Conservation (phyloP, 2,113 vertebrate genomes). For the Xenus cinereus region DNA sequence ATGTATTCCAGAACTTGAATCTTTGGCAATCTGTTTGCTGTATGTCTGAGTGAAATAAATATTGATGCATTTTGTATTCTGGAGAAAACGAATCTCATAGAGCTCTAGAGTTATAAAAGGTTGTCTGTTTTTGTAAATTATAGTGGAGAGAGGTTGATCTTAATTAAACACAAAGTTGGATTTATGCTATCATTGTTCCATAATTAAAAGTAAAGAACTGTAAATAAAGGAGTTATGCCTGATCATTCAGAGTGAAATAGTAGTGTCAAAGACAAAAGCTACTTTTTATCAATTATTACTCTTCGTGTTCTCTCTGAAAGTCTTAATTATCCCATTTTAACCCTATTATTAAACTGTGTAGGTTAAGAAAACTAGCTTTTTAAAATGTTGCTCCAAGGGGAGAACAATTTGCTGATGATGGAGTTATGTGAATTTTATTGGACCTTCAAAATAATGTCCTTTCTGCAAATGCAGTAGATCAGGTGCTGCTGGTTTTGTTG, state of each 20-base stretch:
- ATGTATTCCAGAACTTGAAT: constrained; percentile 44
- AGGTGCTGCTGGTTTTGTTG: background rate
- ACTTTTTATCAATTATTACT: background rate
- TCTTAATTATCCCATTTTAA: background rate
- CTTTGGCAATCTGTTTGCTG: constrained; percentile 32
- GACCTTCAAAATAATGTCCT: background rate
- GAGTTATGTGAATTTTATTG: background rate
- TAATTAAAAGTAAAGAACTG: background rate
- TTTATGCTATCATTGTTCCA: background rate
- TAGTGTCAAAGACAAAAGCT: background rate
- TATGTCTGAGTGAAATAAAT: constrained; percentile 49
- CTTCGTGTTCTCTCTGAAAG: background rate
- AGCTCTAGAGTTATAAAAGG: background rate
- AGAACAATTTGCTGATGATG: background rate
- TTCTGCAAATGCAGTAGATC: background rate
- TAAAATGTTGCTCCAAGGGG: background rate
- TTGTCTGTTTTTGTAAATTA: constrained; percentile 41
- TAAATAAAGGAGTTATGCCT: background rate
- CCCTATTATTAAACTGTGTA: background rate
- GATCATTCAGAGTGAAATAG: background rate
- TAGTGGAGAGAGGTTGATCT: background rate
- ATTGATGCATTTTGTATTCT: constrained; percentile 52
- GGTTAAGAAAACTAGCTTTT: background rate
- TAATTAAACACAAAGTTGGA: constrained; percentile 33
- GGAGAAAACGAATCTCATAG: constrained; percentile 33